Evolutionary conservation across 2,797 vertebrate genomes (phyloP).

Genomic region (Sebastes paucispinis): DNA sequence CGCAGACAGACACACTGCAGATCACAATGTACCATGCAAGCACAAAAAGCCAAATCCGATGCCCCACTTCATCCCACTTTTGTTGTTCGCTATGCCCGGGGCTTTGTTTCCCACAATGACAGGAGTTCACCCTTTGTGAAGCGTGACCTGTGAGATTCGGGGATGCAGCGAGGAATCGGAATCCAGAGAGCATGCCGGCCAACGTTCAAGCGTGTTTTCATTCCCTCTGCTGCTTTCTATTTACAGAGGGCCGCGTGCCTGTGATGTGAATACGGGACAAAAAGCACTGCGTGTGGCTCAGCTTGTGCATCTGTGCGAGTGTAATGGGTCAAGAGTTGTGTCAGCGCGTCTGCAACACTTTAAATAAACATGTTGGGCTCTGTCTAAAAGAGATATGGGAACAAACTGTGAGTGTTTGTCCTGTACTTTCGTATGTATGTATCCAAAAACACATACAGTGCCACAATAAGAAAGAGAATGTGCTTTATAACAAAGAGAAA

Average conservation of each 20-base stretch:
- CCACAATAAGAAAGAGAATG: neutral
- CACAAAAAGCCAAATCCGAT: conserved; percentile 18
- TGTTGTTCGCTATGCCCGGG: neutral
- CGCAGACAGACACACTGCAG: conserved; percentile 61
- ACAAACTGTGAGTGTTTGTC: neutral
- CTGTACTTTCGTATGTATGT: neutral
- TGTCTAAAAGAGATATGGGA: neutral
- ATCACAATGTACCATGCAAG: conserved; percentile 36
- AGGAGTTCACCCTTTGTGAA: neutral
- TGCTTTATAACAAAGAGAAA: neutral
- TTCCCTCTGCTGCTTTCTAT: conserved; percentile 32
- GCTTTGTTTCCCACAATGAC: conserved; percentile 2
- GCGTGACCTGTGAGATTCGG: conserved; percentile 4
- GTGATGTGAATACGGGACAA: conserved; percentile 32
- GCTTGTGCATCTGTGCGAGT: conserved; percentile 34
- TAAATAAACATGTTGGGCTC: conserved; percentile 17
- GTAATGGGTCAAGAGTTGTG: conserved; percentile 39
- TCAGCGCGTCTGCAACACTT: conserved; percentile 22
- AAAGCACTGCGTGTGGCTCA: conserved; percentile 20
- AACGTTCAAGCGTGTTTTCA: conserved; percentile 18
- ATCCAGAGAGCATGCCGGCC: neutral
- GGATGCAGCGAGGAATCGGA: neutral
- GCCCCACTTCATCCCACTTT: conserved; percentile 31
- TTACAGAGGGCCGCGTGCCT: conserved; percentile 43
- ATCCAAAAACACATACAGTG: neutral